These are phyloP conservation scores for Cecropterus lyciades DNA, from an alignment of 1,140 invertebrate species.

Conservation along the genomic window DNA sequence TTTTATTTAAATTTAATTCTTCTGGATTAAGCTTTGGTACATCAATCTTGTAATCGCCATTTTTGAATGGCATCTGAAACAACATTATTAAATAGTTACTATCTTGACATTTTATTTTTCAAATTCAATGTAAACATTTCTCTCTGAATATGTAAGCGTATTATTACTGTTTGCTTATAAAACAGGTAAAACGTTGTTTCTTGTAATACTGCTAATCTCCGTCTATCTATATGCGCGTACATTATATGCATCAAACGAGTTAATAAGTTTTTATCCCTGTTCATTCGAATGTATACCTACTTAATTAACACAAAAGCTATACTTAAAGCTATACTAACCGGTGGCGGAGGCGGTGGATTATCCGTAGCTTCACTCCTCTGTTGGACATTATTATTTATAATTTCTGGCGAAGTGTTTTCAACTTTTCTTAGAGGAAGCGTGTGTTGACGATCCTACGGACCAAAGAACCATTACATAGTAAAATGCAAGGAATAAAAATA, in stretches of 20 bases:
- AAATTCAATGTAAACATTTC: background rate
- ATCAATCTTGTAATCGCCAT: conserved; percentile 54
- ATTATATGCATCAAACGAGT: no score
- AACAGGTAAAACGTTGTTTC: no score
- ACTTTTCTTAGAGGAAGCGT: conserved; percentile 62
- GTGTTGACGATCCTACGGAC: conserved; percentile 80
- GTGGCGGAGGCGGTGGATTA: conserved; percentile 85
- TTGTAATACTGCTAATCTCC: no score
- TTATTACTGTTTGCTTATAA: no score
- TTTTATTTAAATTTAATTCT: conserved; percentile 55
- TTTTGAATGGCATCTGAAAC: conserved; percentile 71
- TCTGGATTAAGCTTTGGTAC: conserved; percentile 42
- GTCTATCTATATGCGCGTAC: no score
- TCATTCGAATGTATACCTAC: no score
- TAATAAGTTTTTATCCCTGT: no score
- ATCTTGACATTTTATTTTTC: background rate
- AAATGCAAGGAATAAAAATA: no score
- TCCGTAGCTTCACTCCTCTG: conserved; percentile 55
- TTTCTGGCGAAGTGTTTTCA: conserved; percentile 38
- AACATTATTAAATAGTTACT: background rate
- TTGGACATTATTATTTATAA: conserved; percentile 45
- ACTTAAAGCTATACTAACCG: conserved; percentile 83
- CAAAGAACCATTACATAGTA: conserved; percentile 22
- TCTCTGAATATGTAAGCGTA: no score
- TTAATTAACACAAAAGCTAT: no score